phyloP scores from a whole-genome alignment of 1,140 invertebrate species.

The Cherax quadricarinatus region DNA sequence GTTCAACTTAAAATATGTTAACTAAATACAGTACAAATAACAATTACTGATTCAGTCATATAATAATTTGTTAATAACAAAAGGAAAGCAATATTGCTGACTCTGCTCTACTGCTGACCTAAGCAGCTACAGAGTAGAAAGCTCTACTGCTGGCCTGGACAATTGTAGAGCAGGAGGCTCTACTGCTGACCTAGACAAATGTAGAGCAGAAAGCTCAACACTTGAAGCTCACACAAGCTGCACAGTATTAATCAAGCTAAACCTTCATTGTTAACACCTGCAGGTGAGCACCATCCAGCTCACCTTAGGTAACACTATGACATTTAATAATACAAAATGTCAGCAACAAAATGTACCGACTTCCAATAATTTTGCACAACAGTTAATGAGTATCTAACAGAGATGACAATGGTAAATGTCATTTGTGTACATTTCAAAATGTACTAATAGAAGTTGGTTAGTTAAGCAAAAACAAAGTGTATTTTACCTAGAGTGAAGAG shows the following conservation, averaged over 20 bases:
- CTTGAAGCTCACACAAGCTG: slow-evolving; percentile 14
- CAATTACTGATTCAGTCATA: slow-evolving; percentile 6
- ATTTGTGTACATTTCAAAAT: not conserved
- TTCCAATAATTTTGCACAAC: not conserved
- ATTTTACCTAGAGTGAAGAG: slow-evolving; percentile 17
- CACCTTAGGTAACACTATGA: not conserved
- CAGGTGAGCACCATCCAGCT: not conserved
- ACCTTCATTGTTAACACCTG: slow-evolving; percentile 1
- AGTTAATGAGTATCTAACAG: not conserved
- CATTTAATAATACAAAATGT: not conserved
- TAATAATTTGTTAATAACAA: slow-evolving; percentile 20
- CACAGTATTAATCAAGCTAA: slow-evolving; percentile 4
- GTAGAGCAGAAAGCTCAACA: slow-evolving; percentile 8
- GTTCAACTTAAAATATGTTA: not conserved
- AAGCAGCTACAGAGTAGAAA: not conserved
- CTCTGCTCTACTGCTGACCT: not conserved
- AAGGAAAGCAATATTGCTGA: not conserved
- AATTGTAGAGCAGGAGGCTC: not conserved
- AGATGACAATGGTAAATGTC: too few relatives aligned
- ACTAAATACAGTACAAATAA: not conserved
- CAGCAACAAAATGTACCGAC: not conserved
- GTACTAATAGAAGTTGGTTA: not conserved
- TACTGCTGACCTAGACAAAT: not conserved
- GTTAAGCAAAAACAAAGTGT: not conserved
- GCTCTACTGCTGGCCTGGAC: too few relatives aligned